phyloP scores from a whole-genome alignment of 2,888 invertebrate genomes.

The Drosophila sordidapex region DNA sequence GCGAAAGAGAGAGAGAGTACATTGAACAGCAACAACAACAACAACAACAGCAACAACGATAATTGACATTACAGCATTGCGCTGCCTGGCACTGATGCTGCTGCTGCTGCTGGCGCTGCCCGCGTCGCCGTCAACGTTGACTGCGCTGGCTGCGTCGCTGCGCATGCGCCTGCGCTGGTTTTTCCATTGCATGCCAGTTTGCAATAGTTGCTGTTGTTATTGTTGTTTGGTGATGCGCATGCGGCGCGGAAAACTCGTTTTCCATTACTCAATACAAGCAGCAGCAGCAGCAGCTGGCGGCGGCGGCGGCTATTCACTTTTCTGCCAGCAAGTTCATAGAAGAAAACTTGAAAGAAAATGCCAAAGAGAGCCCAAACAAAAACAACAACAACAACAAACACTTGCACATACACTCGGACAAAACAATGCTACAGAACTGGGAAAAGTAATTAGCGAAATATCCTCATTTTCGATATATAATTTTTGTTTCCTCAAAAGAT shows the following conservation, averaged over 20 bases:
- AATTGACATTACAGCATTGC: slow-evolving; percentile 73
- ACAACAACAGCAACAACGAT: slow-evolving; percentile 28
- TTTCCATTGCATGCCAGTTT: slow-evolving; percentile 70
- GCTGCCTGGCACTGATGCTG: slow-evolving; percentile 49
- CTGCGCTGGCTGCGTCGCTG: slow-evolving; percentile 14
- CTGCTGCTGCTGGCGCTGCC: slow-evolving; percentile 28
- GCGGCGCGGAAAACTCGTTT: slow-evolving; percentile 78
- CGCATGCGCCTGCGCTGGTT: slow-evolving; percentile 63
- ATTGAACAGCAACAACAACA: slow-evolving; percentile 43
- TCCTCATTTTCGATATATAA: not conserved
- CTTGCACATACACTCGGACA: slow-evolving; percentile 1
- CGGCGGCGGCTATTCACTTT: slow-evolving; percentile 67
- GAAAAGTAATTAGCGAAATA: not conserved
- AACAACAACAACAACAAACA: slow-evolving; percentile 36
- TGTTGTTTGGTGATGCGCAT: slow-evolving; percentile 63
- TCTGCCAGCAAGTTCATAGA: slow-evolving; percentile 74
- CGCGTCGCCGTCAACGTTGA: slow-evolving; percentile 10
- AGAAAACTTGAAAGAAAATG: slow-evolving; percentile 69
- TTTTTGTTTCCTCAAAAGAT: not conserved
- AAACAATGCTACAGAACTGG: not conserved
- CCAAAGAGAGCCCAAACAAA: slow-evolving; percentile 36
- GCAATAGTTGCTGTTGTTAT: slow-evolving; percentile 38
- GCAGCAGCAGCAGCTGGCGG: slow-evolving; percentile 42
- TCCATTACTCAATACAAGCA: slow-evolving; percentile 76
- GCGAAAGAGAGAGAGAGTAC: slow-evolving; percentile 39